Percentiles rank a stretch among this genome's conserved stretches.
Conservation (phyloP, 53 echinoderm and acorn worm species). For the Holothuria scabra region DNA sequence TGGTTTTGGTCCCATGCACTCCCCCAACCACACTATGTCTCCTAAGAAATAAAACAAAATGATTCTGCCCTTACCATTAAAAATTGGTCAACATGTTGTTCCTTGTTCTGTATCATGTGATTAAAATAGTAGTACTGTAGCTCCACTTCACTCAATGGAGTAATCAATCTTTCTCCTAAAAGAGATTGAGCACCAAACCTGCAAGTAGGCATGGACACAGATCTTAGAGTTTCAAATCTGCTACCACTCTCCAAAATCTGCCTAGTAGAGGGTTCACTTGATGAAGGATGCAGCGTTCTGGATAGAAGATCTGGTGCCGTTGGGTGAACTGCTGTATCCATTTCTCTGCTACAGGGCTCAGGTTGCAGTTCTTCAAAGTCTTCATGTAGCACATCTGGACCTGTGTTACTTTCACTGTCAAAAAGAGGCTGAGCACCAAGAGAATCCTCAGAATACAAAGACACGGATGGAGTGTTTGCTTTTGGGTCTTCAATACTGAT, state of each 20-base stretch:
- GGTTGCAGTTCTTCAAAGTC: slow-evolving; percentile 38
- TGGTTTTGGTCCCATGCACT: too few species aligned
- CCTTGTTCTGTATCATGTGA: slow-evolving; percentile 72
- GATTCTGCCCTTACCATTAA: slow-evolving; percentile 59
- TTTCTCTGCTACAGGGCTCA: neutral
- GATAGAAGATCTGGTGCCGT: slow-evolving; percentile 42
- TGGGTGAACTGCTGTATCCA: neutral
- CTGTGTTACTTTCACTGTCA: neutral
- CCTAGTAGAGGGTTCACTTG: neutral
- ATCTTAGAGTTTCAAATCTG: slow-evolving; percentile 14
- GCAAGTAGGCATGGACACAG: slow-evolving; percentile 1
- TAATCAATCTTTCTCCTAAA: neutral
- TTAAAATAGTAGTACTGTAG: slow-evolving; percentile 83
- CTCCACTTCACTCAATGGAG: slow-evolving; percentile 67
- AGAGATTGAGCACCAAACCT: slow-evolving; percentile 2
- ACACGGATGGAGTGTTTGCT: neutral
- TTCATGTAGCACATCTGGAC: neutral
- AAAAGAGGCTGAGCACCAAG: too few species aligned
- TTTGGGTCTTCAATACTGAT: neutral
- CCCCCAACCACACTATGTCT: too few species aligned
- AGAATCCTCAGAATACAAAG: neutral
- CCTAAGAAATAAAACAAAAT: too few species aligned
- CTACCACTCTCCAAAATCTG: slow-evolving; percentile 13
- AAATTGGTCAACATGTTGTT: slow-evolving; percentile 79
- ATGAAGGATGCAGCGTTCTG: neutral